phyloP scores from a whole-genome alignment of 2,113 vertebrate genomes.

The Cyprinodon variegatus region DNA sequence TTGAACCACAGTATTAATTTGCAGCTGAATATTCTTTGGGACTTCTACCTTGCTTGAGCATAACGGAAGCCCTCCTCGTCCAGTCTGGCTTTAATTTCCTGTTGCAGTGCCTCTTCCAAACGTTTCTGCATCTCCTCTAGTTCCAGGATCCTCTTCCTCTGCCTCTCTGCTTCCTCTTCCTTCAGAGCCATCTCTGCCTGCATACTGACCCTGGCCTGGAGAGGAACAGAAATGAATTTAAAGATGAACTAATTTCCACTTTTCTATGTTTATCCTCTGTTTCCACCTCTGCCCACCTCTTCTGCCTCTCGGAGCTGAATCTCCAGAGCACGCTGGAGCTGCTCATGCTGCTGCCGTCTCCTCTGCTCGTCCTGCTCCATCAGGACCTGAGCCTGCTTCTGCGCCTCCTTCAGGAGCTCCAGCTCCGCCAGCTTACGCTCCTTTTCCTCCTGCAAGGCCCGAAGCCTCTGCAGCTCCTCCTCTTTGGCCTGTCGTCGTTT shows the following conservation, averaged over 20 bases:
- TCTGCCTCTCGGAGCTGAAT: constrained; percentile 89
- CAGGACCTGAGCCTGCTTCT: constrained; percentile 87
- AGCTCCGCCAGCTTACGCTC: constrained; percentile 90
- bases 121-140: constrained; percentile 93
- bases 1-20: background rate
- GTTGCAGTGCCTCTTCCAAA: constrained; percentile 91
- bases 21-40: background rate
- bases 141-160: constrained; percentile 90
- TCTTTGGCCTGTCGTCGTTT: constrained; percentile 85
- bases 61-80: constrained; percentile 91
- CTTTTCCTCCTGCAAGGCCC: constrained; percentile 92
- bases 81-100: constrained; percentile 89
- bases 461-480: constrained; percentile 88
- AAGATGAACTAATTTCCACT: background rate
- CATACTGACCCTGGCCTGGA: constrained; percentile 91
- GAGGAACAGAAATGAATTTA: background rate
- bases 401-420: constrained; percentile 92
- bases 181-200: constrained; percentile 94
- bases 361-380: constrained; percentile 89
- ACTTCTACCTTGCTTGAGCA: constrained; percentile 87
- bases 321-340: constrained; percentile 89
- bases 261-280: background rate
- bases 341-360: constrained; percentile 87
- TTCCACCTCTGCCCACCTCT: constrained; percentile 77
- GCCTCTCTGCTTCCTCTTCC: constrained; percentile 88